These are phyloP conservation scores for Ctenosaura bakeri DNA, from an alignment of 2,797 vertebrate genomes.

Conservation along the genomic window DNA sequence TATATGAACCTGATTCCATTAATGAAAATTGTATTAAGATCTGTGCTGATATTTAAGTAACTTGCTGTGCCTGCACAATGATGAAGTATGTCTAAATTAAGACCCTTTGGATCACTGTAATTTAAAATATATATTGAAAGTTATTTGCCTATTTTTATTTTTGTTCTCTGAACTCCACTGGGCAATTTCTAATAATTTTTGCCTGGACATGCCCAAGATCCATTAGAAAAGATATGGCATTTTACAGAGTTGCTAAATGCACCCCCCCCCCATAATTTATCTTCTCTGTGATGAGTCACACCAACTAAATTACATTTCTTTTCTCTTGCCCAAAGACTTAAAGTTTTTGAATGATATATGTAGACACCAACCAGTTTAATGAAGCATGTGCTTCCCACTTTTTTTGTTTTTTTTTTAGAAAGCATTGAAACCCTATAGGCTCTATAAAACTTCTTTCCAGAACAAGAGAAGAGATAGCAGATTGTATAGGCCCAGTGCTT, in stretches of 20 bases:
- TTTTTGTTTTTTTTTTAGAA: slow-evolving; percentile 7
- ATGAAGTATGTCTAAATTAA: not conserved
- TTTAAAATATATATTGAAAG: slow-evolving; percentile 24
- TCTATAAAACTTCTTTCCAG: not conserved
- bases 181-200: slow-evolving; percentile 41
- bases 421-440: not conserved
- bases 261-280: not conserved
- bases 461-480: not conserved
- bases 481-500: not conserved
- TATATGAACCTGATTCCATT: too few relatives aligned
- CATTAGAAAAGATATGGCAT: not conserved
- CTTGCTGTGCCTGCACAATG: not conserved
- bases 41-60: not conserved
- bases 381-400: not conserved
- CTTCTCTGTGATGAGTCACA: slow-evolving; percentile 23
- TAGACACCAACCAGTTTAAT: slow-evolving; percentile 13
- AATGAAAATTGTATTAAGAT: not conserved
- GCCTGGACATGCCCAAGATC: not conserved
- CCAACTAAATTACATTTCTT: slow-evolving; percentile 18
- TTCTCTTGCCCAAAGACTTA: not conserved
- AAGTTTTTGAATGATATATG: slow-evolving; percentile 24
- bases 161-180: slow-evolving; percentile 35
- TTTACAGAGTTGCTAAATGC: slow-evolving; percentile 20
- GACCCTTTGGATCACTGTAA: not conserved
- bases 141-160: slow-evolving; percentile 52